Evolutionary conservation across 2,888 invertebrate species (phyloP), one percentile per base, ranked within the genome.

Genomic region (Orchestes rusci): DNA sequence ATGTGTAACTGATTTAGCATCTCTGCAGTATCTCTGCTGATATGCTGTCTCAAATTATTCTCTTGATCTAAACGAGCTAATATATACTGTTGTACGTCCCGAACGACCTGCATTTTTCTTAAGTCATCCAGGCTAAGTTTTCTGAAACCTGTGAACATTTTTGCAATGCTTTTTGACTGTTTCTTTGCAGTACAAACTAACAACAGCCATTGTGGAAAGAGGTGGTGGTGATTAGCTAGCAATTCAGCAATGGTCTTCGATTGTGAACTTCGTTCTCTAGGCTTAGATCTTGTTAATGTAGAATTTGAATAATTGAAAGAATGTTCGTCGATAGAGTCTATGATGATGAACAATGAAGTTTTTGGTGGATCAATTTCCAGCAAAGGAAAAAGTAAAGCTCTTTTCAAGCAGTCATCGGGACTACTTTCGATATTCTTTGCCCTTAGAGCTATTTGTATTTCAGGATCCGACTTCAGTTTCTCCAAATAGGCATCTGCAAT

Each of bases 51-150:
- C 5, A 95, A 74, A 18, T 85, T 79, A 15, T 91, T 90, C 61
- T 95, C 94, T 7, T 86, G 83, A 63, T 95, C 94, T 27, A 96
- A 70, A 1, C 95, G 73, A 2, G 87, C 85, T 8, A 95, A 75
- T 46, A 96, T 95, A 62, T 95, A 96, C 59, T 94, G 84, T 66
- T 96, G 95, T 0, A 95, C 92, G 65, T 96, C 96, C 3, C 92
- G 80, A 0, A 95, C 88, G 3, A 96, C 94, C 67, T 88, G 86
- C 1, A 84, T 82, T 46, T 86, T 89, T 16, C 92, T 76, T 48
- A 95, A 67, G 70, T 96, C 95, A 61, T 96, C 96, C 56, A 96
- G 67, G 1, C 87, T 84, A 53, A 96, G 81, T 70, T 94, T 95
- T 16, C 94, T 77, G 68, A 94, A 95, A 3, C 94, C 71, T 53